Evolutionary conservation across 2,888 invertebrate species (phyloP).

Genomic region (Drepana falcataria): DNA sequence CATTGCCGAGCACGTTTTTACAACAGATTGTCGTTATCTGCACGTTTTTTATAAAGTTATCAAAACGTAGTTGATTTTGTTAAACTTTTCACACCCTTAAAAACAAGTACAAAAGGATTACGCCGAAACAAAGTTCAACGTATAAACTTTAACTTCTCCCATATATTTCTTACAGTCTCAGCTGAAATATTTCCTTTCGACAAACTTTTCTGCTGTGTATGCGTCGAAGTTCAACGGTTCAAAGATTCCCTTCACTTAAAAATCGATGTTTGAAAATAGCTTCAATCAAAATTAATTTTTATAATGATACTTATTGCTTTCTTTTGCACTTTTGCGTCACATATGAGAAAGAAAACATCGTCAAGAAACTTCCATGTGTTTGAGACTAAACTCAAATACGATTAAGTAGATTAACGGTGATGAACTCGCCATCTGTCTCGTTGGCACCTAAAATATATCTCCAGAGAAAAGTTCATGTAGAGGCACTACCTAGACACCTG

Average conservation of each 20-base stretch:
- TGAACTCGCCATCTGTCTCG: no score
- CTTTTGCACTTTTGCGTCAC: no score
- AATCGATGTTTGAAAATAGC: not conserved
- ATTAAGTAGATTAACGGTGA: no score
- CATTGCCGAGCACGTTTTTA: not conserved
- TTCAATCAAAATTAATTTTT: no score
- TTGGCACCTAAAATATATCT: no score
- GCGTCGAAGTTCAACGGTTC: not conserved
- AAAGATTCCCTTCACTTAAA: not conserved
- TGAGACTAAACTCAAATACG: no score
- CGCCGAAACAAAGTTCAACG: conserved; percentile 4
- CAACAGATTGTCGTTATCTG: not conserved
- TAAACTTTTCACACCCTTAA: not conserved
- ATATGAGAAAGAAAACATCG: no score
- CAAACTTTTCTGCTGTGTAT: not conserved
- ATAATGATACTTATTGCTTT: no score
- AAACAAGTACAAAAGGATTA: conserved; percentile 8
- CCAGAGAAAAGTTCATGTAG: no score
- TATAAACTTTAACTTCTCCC: conserved; percentile 11
- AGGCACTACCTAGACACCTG: no score
- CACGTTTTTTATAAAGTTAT: conserved; percentile 1
- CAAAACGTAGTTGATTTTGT: not conserved
- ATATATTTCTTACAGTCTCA: conserved; percentile 7
- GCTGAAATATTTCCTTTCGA: conserved; percentile 1
- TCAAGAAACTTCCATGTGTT: no score